Evolutionary conservation across 37 sponge, comb jelly and placozoan genomes (phyloP), one percentile per base, ranked within the genome.

Genomic region (Aplysina aerophoba): DNA sequence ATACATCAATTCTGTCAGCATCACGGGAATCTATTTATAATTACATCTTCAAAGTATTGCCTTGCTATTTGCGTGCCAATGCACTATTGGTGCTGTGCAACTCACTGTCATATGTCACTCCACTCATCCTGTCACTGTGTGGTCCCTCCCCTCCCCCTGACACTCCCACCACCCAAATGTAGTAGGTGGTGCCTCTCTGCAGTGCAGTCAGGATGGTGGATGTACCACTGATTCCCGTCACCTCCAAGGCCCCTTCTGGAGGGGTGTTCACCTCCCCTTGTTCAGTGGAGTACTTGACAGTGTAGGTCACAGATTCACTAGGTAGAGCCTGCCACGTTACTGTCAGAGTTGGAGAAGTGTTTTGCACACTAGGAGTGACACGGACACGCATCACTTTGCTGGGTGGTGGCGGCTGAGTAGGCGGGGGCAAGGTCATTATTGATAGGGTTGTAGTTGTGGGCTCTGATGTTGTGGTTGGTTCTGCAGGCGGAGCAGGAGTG

Each of bases 141-240:
- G 66, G 66, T 65, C 66, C 66, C 27, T 16, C 30, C 27, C 66
- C 66, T 30, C 66, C 66, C 12, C 30, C 22, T 65, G 66, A 11
- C 66, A 65, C 66, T 30, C 30, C 66, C 27, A 11, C 22, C 66
- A 65, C 66, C 66, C 66, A 65, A 30, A 65, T 65, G 66, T 16
- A 16, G 66, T 65, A 65, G 66, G 66, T 65, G 12, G 66, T 65
- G 22, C 66, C 66, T 65, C 66, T 16, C 22, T 30, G 22, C 22
- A 65, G 66, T 65, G 19, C 30, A 65, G 30, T 30, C 66, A 65
- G 66, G 22, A 16, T 65, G 66, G 66, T 65, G 27, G 66, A 65
- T 65, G 66, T 65, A 65, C 66, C 66, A 65, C 30, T 65, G 66
- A 65, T 65, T 65, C 66, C 66, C 22, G 30, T 65, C 22, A 30